Conservation (phyloP, 2,888 invertebrate species). For the Xestia sexstrigata region DNA sequence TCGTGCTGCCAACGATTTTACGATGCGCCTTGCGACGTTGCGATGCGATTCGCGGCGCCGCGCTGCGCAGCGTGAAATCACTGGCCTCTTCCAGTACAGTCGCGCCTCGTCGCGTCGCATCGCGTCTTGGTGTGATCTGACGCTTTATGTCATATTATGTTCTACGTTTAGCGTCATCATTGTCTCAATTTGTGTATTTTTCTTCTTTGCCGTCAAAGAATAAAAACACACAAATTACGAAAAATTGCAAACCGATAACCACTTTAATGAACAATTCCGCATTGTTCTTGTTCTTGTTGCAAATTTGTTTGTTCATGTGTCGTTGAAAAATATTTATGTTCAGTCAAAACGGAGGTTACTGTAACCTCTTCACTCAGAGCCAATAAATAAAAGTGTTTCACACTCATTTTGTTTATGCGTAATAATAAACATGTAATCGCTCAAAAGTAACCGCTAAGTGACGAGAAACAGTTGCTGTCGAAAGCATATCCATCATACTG, state of each 20-base stretch:
- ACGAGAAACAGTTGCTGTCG: constrained; percentile 25
- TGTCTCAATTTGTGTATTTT: too few relatives aligned
- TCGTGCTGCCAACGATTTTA: too few relatives aligned
- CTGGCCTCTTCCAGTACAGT: too few relatives aligned
- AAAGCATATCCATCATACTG: neutral
- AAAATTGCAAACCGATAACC: constrained; percentile 9
- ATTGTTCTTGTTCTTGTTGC: constrained; percentile 44
- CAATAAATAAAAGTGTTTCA: constrained; percentile 27
- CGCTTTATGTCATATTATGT: neutral
- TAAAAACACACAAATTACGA: neutral
- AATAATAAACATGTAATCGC: constrained; percentile 29
- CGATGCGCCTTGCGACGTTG: too few relatives aligned
- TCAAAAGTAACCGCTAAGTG: constrained; percentile 27
- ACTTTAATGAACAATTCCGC: constrained; percentile 56
- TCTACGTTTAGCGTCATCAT: neutral
- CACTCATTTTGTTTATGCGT: constrained; percentile 16
- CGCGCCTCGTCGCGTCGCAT: too few relatives aligned
- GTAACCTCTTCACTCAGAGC: constrained; percentile 6
- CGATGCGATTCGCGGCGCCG: too few relatives aligned
- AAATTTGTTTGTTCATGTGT: constrained; percentile 44
- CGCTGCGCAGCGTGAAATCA: too few relatives aligned
- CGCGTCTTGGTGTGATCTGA: too few relatives aligned
- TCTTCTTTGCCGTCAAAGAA: neutral
- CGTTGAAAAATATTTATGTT: neutral
- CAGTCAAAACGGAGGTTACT: neutral